phyloP scores from a whole-genome alignment of 2,888 invertebrate genomes.

The Andrena haemorrhoa region DNA sequence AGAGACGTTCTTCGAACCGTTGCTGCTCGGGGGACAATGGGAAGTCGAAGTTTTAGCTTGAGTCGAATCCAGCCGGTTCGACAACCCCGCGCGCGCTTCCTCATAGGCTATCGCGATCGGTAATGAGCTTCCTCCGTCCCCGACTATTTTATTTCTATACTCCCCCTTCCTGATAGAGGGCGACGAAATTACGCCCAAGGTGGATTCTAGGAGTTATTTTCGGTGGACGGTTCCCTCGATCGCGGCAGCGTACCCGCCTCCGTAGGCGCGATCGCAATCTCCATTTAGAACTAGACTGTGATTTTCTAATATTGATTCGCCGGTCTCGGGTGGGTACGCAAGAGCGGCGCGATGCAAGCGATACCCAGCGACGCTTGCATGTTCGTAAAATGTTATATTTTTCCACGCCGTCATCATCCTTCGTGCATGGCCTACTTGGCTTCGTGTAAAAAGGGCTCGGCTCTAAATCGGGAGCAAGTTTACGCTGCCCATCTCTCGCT shows the following conservation, averaged over 20 bases:
- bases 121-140: background rate
- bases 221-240: slow-evolving; percentile 8
- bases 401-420: slow-evolving; percentile 71
- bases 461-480: slow-evolving; percentile 79
- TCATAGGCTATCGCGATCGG: slow-evolving; percentile 5
- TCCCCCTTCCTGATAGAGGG: background rate
- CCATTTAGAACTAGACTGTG: slow-evolving; percentile 36
- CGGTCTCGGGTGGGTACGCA: slow-evolving; percentile 33
- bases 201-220: slow-evolving; percentile 25
- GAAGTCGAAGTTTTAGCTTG: no score
- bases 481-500: slow-evolving; percentile 71
- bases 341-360: slow-evolving; percentile 40
- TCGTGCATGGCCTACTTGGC: slow-evolving; percentile 74
- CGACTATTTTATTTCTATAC: background rate
- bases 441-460: slow-evolving; percentile 76
- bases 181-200: slow-evolving; percentile 23
- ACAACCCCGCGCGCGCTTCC: slow-evolving; percentile 23
- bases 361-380: slow-evolving; percentile 51
- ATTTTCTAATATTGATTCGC: slow-evolving; percentile 66
- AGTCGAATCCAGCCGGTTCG: slow-evolving; percentile 24
- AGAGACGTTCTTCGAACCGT: background rate
- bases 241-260: slow-evolving; percentile 16
- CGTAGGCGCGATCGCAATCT: slow-evolving; percentile 42
- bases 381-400: slow-evolving; percentile 71
- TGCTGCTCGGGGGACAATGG: no score